Evolutionary conservation across 2,888 invertebrate genomes (phyloP).

Genomic region (Neelides folsomi): DNA sequence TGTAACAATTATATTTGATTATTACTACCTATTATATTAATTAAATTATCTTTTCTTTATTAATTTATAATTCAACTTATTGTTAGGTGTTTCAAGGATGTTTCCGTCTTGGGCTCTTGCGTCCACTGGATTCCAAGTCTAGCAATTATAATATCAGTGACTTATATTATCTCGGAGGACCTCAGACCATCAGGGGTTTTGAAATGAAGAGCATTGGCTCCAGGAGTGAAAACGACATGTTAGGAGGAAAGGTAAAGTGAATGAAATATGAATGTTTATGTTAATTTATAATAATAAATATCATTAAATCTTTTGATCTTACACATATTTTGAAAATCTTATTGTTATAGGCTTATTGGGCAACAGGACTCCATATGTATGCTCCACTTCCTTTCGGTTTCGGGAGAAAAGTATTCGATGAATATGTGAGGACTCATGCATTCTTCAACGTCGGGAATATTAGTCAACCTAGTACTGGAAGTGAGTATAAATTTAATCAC

Average conservation of each 20-base stretch:
- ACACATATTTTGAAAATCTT: no score
- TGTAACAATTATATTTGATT: conserved; percentile 40
- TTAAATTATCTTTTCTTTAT: neutral
- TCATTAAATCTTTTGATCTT: no score
- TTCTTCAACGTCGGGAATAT: conserved; percentile 83
- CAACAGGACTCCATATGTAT: conserved; percentile 71
- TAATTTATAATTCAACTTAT: neutral
- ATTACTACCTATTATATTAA: neutral
- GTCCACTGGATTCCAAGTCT: conserved; percentile 37
- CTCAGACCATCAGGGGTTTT: conserved; percentile 77
- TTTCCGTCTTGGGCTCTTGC: conserved; percentile 55
- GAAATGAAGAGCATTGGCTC: conserved; percentile 75
- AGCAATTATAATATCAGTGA: conserved; percentile 52
- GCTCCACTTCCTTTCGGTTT: conserved; percentile 78
- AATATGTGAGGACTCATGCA: conserved; percentile 72
- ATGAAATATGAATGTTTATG: conserved; percentile 8
- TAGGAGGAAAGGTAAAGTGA: conserved; percentile 51
- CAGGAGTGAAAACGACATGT: conserved; percentile 57
- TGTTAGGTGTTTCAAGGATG: conserved; percentile 57
- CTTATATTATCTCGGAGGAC: conserved; percentile 77
- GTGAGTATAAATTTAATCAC: no score
- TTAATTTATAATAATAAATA: no score
- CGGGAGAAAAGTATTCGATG: conserved; percentile 62
- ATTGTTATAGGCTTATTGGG: conserved; percentile 62
- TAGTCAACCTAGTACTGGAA: conserved; percentile 36